Conservation (phyloP, 2,797 vertebrate genomes). For the Chaetodon trifasciatus region DNA sequence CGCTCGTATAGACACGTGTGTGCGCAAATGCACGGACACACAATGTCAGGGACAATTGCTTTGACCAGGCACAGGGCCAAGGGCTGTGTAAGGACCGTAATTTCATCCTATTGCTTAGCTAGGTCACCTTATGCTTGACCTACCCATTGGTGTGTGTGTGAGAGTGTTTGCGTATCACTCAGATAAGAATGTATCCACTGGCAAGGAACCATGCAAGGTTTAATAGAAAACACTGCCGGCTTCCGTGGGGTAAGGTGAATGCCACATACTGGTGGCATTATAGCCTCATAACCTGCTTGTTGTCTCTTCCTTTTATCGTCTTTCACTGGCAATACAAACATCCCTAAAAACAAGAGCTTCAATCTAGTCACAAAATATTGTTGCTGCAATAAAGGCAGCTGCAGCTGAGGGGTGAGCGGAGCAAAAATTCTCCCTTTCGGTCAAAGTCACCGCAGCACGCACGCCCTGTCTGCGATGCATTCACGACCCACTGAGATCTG, state of each 20-base stretch:
- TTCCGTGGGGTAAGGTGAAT: constrained; percentile 17
- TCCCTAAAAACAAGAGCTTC: not conserved
- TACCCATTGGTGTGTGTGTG: constrained; percentile 49
- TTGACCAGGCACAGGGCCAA: constrained; percentile 78
- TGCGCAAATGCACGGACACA: constrained; percentile 35
- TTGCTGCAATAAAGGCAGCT: not conserved
- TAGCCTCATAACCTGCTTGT: not conserved
- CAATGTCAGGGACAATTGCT: constrained; percentile 79
- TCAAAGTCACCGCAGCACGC: not conserved
- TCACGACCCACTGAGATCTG: not conserved
- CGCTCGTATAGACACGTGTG: constrained; percentile 7
- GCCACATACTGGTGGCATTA: constrained; percentile 34
- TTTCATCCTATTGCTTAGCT: constrained; percentile 77
- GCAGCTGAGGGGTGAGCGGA: not conserved
- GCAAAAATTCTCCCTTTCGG: not conserved
- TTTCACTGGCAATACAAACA: not conserved
- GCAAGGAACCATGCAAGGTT: constrained; percentile 29
- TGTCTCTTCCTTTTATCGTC: constrained; percentile 2
- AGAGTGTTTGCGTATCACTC: constrained; percentile 22
- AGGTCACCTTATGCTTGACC: constrained; percentile 79
- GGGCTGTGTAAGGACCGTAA: constrained; percentile 68
- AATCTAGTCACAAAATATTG: not conserved
- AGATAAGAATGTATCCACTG: constrained; percentile 44
- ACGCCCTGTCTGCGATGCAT: not conserved
- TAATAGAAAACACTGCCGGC: constrained; percentile 47